Percentiles rank a stretch among this genome's conserved stretches.
Conservation (phyloP, 2,888 invertebrate species). For the Drosophila subquinaria region DNA sequence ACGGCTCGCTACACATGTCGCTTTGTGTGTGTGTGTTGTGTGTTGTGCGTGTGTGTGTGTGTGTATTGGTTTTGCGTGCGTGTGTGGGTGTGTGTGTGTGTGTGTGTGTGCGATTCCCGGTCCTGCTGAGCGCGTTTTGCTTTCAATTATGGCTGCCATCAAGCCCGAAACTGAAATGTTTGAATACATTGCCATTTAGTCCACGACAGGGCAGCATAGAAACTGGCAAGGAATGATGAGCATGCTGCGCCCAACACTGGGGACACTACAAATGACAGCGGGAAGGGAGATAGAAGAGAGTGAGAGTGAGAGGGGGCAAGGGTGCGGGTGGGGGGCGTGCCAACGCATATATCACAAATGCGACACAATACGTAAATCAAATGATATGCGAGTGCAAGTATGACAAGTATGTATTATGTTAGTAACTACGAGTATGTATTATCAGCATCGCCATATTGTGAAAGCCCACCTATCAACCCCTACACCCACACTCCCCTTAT, state of each 20-base stretch:
- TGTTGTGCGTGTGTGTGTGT: constrained; percentile 15
- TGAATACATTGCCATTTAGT: constrained; percentile 77
- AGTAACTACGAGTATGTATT: constrained; percentile 69
- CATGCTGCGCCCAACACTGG: constrained; percentile 8
- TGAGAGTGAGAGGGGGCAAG: not conserved
- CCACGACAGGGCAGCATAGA: constrained; percentile 37
- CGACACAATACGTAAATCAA: constrained; percentile 77
- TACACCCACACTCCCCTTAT: too few species aligned
- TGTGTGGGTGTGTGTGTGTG: constrained; percentile 1
- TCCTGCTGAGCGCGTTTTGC: constrained; percentile 50
- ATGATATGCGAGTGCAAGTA: constrained; percentile 79
- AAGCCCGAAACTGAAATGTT: constrained; percentile 77
- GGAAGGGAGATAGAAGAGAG: not conserved
- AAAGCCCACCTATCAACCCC: constrained; percentile 2
- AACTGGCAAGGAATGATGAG: constrained; percentile 34
- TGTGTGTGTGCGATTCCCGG: constrained; percentile 31
- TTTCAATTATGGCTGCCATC: constrained; percentile 74
- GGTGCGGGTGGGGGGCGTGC: constrained; percentile 32
- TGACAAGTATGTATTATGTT: constrained; percentile 78
- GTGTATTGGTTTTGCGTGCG: constrained; percentile 13
- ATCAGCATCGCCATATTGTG: constrained; percentile 71
- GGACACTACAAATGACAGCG: constrained; percentile 1
- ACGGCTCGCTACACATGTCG: constrained; percentile 72
- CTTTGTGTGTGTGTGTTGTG: constrained; percentile 24
- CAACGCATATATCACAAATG: constrained; percentile 74